Evolutionary conservation across 2,888 invertebrate genomes (phyloP), one percentile per base, ranked within the genome.

Genomic region (Lordiphosa fenestrarum): DNA sequence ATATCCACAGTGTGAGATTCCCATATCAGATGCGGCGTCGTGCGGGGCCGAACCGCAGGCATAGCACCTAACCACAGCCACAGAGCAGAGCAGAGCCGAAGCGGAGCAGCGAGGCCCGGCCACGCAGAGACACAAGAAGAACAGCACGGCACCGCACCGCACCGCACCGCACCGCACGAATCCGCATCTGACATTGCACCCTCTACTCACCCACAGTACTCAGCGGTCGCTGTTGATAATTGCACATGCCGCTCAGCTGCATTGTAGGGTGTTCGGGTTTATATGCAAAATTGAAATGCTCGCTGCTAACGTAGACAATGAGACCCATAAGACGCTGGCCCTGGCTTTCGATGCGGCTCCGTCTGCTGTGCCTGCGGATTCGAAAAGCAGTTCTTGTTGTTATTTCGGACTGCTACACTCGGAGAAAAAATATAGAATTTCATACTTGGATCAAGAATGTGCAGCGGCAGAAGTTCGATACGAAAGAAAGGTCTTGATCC

Each of bases 1-100:
- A 57, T 42, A 64, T 49, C 53, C 59, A 55, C 73, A 83, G 68
- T 80, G 63, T 75, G 62, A 82, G 74, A 68, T 73, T 83, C 73
- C 57, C 62, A 64, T 80, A 77, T 83, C 71, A 76, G 76, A 70
- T 76, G 74, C 56, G 62, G 56, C 71, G 53, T 60, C 57, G 55
- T 66, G 74, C 60, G 51, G 60, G 56, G 48, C 55, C 37, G 60
- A 71, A 71, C 74, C 78, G 64, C 74, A 77, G 66, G 64, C 82
- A 65, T 60, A 51, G 73, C 64, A 63, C 60, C 50, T 81, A 72
- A 69, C 70, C 64, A 63, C 70, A 66, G 30, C 30, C 44, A 23
- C 33, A 63, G 39, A 52, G 48, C 39, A 40, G 23, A 15, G 50
- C 42, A 48, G 13, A 23, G 12, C 12, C 42, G 25, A 4, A 19